phyloP scores from a whole-genome alignment of 2,113 vertebrate genomes.

The Uria lomvia region DNA sequence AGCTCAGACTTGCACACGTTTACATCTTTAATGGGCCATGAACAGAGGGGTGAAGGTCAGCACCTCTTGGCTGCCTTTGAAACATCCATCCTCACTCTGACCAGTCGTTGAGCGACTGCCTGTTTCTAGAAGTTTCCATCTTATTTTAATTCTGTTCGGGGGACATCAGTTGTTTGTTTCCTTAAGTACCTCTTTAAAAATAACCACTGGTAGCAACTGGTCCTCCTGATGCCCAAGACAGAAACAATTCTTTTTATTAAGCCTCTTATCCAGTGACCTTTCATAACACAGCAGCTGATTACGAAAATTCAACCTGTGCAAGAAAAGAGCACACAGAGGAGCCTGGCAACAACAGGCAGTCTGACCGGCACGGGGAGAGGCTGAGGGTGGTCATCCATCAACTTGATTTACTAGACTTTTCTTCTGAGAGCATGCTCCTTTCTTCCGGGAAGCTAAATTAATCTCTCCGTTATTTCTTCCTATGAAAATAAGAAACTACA shows the following conservation, averaged over 20 bases:
- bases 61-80: not conserved
- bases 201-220: not conserved
- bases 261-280: not conserved
- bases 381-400: not conserved
- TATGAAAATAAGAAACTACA: not conserved
- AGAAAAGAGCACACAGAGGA: not conserved
- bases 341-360: not conserved
- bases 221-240: not conserved
- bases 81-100: fast-evolving
- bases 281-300: not conserved
- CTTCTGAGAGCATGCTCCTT: not conserved
- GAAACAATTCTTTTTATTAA: not conserved
- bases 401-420: not conserved
- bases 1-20: fast-evolving
- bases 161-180: not conserved
- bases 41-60: fast-evolving
- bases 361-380: not conserved
- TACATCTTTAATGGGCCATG: fast-evolving
- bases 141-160: not conserved
- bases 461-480: not conserved
- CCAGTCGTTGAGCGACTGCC: not conserved
- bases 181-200: not conserved
- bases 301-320: not conserved
- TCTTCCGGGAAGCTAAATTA: not conserved
- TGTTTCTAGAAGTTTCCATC: not conserved